phyloP scores from a whole-genome alignment of 2,888 invertebrate species.

The Agriopis leucophaearia region DNA sequence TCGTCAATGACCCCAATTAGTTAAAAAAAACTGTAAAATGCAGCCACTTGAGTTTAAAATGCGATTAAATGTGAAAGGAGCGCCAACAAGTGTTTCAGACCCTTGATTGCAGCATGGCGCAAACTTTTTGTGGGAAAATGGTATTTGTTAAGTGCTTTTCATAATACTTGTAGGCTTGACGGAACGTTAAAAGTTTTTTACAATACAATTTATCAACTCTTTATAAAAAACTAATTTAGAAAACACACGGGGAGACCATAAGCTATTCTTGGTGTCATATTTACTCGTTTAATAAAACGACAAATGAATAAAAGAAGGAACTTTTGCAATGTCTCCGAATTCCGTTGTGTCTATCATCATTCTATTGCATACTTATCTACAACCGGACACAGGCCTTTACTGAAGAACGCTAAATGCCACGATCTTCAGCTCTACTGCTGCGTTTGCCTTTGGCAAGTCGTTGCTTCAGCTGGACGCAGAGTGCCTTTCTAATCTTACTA shows the following conservation, averaged over 20 bases:
- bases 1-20: constrained; percentile 38
- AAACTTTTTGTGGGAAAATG: constrained; percentile 33
- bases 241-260: not conserved
- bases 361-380: too few species aligned
- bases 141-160: constrained; percentile 22
- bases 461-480: too few species aligned
- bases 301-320: not conserved
- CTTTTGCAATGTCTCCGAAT: not conserved
- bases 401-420: too few species aligned
- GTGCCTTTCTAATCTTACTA: too few species aligned
- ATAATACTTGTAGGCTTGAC: not conserved
- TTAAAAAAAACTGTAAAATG: constrained; percentile 34
- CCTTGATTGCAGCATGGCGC: constrained; percentile 23
- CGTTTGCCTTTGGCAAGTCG: too few species aligned
- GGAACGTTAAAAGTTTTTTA: constrained; percentile 6
- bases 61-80: constrained; percentile 32
- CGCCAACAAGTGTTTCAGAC: constrained; percentile 27
- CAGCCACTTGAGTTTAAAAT: constrained; percentile 35
- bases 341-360: too few species aligned
- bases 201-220: not conserved
- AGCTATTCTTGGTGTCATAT: not conserved
- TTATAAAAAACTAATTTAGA: not conserved
- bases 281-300: not conserved
- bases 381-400: too few species aligned
- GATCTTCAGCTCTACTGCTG: too few species aligned